Evolutionary conservation across 2,888 invertebrate genomes (phyloP).

Genomic region (Petrolisthes manimaculis): DNA sequence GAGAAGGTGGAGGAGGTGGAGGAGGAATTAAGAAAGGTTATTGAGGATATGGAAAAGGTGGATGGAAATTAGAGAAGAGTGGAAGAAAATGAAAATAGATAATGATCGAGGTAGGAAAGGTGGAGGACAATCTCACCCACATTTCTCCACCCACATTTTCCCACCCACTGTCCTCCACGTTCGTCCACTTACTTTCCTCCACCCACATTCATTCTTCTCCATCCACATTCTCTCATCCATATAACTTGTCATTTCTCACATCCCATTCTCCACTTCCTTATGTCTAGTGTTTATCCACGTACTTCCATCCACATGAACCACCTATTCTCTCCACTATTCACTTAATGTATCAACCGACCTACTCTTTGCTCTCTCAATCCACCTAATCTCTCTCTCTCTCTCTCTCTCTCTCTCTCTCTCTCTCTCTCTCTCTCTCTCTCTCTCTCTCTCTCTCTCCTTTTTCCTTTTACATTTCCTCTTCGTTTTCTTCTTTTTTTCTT

Average conservation of each 20-base stretch:
- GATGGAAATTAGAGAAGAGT: not conserved
- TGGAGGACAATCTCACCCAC: not conserved
- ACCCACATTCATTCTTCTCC: not conserved
- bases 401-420: no score
- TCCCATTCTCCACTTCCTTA: no score
- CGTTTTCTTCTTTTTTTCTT: no score
- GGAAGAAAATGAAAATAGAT: not conserved
- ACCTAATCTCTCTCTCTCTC: no score
- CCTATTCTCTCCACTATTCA: no score
- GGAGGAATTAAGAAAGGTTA: not conserved
- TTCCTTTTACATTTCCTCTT: not conserved
- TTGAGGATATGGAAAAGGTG: not conserved
- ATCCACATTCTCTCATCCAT: not conserved
- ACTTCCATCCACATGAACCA: no score
- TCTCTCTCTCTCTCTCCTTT: not conserved
- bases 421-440: not conserved
- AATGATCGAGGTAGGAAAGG: not conserved
- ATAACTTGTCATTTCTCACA: no score
- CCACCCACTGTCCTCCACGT: not conserved
- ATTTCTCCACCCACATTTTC: not conserved
- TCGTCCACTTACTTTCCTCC: not conserved
- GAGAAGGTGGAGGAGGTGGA: not conserved
- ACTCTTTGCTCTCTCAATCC: no score
- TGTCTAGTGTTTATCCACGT: no score
- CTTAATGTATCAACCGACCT: no score